Evolutionary conservation across 2,797 vertebrate genomes (phyloP).

Genomic region (Holocentrus rufus): DNA sequence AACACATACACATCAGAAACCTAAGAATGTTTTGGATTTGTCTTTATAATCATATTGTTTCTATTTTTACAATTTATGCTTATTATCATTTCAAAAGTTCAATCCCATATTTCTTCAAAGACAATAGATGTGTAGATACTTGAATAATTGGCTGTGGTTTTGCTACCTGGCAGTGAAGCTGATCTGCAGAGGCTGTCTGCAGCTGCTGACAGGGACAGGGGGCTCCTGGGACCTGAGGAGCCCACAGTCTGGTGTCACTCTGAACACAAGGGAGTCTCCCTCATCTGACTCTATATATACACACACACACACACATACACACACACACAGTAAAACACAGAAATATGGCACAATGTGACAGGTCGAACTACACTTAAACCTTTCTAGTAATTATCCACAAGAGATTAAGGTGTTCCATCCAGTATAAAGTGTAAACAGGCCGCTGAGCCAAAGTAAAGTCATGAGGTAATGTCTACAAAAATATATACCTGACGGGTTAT

Average conservation of each 20-base stretch:
- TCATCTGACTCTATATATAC: constrained; percentile 58
- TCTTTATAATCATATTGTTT: background rate
- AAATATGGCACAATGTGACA: background rate
- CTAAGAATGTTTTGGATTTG: background rate
- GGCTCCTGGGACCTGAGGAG: constrained; percentile 74
- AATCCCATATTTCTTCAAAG: too few species aligned
- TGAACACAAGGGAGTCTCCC: constrained; percentile 74
- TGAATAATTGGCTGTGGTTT: background rate
- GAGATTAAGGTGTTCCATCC: too few species aligned
- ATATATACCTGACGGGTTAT: background rate
- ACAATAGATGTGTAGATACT: background rate
- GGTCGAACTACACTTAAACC: too few species aligned
- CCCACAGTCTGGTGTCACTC: constrained; percentile 82
- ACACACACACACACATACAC: constrained; percentile 15
- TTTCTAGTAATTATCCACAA: too few species aligned
- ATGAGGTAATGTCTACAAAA: background rate
- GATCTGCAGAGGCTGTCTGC: constrained; percentile 81
- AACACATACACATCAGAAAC: background rate
- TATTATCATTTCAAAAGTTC: background rate
- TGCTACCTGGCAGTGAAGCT: constrained; percentile 89
- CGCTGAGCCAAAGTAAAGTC: background rate
- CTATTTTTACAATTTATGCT: background rate
- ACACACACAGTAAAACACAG: constrained; percentile 19
- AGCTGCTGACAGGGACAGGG: constrained; percentile 30
- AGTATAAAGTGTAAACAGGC: background rate